Conservation (phyloP, 1,140 invertebrate species). For the Hycleus phaleratus region DNA sequence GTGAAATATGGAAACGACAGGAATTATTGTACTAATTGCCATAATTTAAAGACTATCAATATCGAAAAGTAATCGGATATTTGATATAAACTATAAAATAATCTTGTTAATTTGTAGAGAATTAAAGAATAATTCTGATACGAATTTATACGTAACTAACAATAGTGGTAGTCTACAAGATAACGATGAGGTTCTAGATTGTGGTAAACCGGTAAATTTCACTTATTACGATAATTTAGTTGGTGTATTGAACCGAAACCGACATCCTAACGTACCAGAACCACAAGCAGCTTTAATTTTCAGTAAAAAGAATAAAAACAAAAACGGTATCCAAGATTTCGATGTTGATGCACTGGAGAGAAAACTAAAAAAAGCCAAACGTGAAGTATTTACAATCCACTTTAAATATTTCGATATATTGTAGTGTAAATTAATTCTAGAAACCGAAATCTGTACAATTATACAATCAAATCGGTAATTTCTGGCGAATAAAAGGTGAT, state of each 20-base stretch:
- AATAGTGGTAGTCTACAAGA: conserved; percentile 33
- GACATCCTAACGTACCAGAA: conserved; percentile 52
- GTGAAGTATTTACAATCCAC: conserved; percentile 48
- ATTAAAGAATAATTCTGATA: conserved; percentile 4
- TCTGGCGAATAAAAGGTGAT: conserved; percentile 78
- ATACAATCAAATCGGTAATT: conserved; percentile 86
- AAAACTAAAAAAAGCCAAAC: conserved; percentile 70
- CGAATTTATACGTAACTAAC: conserved; percentile 1
- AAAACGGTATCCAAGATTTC: conserved; percentile 57
- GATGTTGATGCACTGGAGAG: conserved; percentile 72
- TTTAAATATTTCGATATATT: neutral
- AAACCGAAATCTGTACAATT: conserved; percentile 80
- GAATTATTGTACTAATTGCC: conserved; percentile 37
- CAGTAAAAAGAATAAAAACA: conserved; percentile 56
- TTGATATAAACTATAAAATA: neutral
- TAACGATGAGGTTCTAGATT: conserved; percentile 62
- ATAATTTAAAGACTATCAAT: conserved; percentile 6
- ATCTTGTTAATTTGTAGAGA: conserved; percentile 4
- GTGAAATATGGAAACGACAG: conserved; percentile 43
- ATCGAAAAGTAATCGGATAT: neutral
- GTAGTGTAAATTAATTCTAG: conserved; percentile 38
- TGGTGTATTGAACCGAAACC: conserved; percentile 65
- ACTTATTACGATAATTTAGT: conserved; percentile 82
- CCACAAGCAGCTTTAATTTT: conserved; percentile 68
- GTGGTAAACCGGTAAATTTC: conserved; percentile 80